A percentile compares a stretch with the other conserved stretches of the same genome.
Evolutionary conservation across 2,113 vertebrate genomes (phyloP).

Genomic region (Brachyistius frenatus): DNA sequence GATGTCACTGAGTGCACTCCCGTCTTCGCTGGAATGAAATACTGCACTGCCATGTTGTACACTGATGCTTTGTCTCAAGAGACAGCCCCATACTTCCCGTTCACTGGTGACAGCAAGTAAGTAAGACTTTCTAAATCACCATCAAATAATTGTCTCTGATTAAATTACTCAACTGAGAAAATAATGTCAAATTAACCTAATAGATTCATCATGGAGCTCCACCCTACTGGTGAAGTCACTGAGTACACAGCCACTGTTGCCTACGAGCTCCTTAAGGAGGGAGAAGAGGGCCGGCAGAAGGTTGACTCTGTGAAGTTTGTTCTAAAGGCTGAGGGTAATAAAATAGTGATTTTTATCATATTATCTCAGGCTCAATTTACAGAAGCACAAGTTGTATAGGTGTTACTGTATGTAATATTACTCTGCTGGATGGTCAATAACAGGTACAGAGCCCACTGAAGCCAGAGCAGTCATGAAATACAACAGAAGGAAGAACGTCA

Average conservation of each 20-base stretch:
- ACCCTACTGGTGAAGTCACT: constrained; percentile 87
- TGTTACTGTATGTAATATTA: background rate
- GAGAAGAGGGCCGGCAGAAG: constrained; percentile 76
- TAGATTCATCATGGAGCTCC: constrained; percentile 89
- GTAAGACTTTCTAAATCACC: constrained; percentile 18
- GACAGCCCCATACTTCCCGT: constrained; percentile 87
- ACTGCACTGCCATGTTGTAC: constrained; percentile 85
- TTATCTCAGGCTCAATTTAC: background rate
- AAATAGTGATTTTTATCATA: background rate
- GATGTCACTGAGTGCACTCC: constrained; percentile 82
- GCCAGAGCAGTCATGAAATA: constrained; percentile 85
- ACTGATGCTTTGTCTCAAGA: constrained; percentile 83
- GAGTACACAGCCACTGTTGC: constrained; percentile 88
- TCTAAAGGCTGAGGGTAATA: constrained; percentile 89
- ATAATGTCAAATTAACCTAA: background rate
- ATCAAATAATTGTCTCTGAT: background rate
- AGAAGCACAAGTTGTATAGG: background rate
- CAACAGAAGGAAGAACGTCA: constrained; percentile 83
- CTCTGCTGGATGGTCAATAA: background rate
- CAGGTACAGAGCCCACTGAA: constrained; percentile 86
- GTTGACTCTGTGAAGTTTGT: constrained; percentile 87
- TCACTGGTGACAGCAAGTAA: constrained; percentile 91
- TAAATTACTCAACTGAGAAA: background rate
- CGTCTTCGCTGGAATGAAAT: constrained; percentile 87
- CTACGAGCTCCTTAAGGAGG: constrained; percentile 82